Base-by-base conservation (phyloP, 1,140 invertebrate species). In the Drosophila varians region DNA sequence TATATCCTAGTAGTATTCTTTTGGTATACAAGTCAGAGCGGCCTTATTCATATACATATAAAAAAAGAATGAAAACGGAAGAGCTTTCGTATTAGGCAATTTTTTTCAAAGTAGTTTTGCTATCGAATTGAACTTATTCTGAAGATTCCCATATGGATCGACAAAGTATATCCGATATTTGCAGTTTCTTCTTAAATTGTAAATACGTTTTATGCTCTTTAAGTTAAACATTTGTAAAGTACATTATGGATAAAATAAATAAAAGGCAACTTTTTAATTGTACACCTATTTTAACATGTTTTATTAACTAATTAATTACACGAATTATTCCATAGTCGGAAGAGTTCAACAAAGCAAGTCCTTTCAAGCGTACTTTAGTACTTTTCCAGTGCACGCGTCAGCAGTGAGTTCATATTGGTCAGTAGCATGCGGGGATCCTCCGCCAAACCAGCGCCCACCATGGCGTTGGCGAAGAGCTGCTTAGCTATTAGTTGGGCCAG, bases 391-490 rank as follows among this genome's bases (percentile, higher is more conserved):
- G 96, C 96, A 92, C 96, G 94, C 1, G 94, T 93, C 34, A 99
- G 91, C 18, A 99, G 92, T 77, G 96, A 94, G 92, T 99, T 99
- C 92, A 99, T 95, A 28, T 96, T 94, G 7, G 93, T 94, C 6
- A 99, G 92, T 49, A 99, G 92, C 66, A 94, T 94, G 65, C 97
- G 93, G 0, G 98, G 96, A 93, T 99, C 98, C 90, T 98, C 96
- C 1, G 98, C 94, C n/a, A 99, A 92, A 7, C 98, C 98, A 42
- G 98, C 98, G 16, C 95, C 95, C 4, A 99, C 96, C 97, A 99
- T 97, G 0, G 98, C 97, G 92, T 98, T 98, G 40, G 95, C 95
- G 90, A 98, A 99, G 8, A 99, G 90, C 95, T 99, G 98, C 91
- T 98, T 94, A 1, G 96, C 94, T 3, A 99, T 92, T 68, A 98